Evolutionary conservation across 2,888 invertebrate species (phyloP).

Genomic region (Sphinx pinastri): DNA sequence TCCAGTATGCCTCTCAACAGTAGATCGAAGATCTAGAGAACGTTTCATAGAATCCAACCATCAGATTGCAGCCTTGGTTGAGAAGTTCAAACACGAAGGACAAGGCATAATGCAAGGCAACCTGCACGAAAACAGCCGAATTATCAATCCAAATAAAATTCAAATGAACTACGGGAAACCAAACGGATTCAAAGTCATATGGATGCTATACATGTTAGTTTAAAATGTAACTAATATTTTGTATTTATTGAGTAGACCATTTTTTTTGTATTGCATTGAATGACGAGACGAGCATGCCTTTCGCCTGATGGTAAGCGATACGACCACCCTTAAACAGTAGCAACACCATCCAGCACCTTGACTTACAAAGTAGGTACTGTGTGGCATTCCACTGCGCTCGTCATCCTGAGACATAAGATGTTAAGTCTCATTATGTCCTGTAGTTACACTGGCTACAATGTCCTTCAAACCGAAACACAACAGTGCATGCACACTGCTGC

Average conservation of each 20-base stretch:
- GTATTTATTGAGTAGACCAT: background rate
- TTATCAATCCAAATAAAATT: conserved; percentile 87
- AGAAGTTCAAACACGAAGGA: conserved; percentile 95
- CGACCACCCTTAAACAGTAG: too few relatives aligned
- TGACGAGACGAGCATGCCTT: too few relatives aligned
- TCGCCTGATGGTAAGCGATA: too few relatives aligned
- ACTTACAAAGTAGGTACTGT: too few relatives aligned
- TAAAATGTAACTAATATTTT: background rate
- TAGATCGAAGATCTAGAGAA: conserved; percentile 90
- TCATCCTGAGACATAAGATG: too few relatives aligned
- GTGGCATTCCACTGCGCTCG: too few relatives aligned
- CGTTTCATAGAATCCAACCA: conserved; percentile 96
- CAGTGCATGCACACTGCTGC: too few relatives aligned
- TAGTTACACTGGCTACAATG: too few relatives aligned
- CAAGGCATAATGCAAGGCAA: conserved; percentile 88
- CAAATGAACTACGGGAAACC: conserved; percentile 91
- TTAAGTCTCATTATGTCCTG: too few relatives aligned
- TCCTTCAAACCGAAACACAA: too few relatives aligned
- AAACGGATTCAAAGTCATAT: conserved; percentile 86
- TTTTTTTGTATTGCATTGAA: too few relatives aligned
- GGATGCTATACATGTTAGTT: conserved; percentile 87
- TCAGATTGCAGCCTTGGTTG: conserved; percentile 95
- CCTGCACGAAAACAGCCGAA: conserved; percentile 82
- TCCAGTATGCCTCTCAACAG: conserved; percentile 85
- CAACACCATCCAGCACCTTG: too few relatives aligned